These are phyloP conservation scores for Megalurothrips usitatus DNA, from an alignment of 2,888 invertebrate genomes.

Conservation along the genomic window DNA sequence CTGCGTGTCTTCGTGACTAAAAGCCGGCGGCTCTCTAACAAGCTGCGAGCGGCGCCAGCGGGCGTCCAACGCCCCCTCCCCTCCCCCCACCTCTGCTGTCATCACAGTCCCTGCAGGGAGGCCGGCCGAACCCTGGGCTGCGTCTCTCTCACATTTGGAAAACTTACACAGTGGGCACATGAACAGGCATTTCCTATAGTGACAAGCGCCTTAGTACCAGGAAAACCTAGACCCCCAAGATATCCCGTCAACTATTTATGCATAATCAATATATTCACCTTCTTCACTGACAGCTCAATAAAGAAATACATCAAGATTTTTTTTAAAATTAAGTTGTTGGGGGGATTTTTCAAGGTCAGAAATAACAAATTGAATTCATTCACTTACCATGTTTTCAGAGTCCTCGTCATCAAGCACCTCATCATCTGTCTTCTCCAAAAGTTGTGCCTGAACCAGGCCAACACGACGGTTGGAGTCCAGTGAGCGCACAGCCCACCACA, in stretches of 20 bases:
- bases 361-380: neutral
- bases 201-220: no score
- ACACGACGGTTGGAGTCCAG: slow-evolving; percentile 5
- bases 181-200: no score
- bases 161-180: no score
- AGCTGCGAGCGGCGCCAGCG: neutral
- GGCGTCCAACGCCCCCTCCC: neutral
- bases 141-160: no score
- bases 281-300: neutral
- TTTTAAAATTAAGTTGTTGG: no score
- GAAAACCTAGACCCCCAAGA: no score
- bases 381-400: neutral
- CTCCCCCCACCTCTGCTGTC: neutral
- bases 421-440: neutral
- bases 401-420: neutral
- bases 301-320: neutral
- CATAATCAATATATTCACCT: neutral
- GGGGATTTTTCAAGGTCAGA: no score
- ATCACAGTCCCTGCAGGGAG: neutral
- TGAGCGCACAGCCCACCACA: slow-evolving; percentile 9
- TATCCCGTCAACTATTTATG: no score
- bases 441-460: slow-evolving; percentile 11
- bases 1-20: neutral
- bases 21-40: neutral
- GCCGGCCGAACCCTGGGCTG: no score